These are phyloP conservation scores for Harpagoxenus sublaevis DNA, from an alignment of 2,888 invertebrate species.

Conservation along the genomic window DNA sequence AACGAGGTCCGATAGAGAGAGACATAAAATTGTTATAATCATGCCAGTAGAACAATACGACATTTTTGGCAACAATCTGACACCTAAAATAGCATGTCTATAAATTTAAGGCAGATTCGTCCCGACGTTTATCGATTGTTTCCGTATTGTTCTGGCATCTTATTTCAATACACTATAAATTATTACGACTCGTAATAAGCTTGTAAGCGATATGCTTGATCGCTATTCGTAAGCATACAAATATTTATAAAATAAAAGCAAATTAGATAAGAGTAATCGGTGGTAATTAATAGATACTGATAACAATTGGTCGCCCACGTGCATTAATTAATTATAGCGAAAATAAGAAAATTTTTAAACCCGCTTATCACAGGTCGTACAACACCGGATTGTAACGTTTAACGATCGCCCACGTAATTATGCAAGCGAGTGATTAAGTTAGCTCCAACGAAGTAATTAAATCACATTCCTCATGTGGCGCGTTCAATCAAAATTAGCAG, in stretches of 20 bases:
- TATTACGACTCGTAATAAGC: not conserved
- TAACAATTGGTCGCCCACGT: not conserved
- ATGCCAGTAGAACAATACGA: constrained; percentile 9
- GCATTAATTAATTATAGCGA: no score
- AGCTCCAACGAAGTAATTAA: constrained; percentile 9
- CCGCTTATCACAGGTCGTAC: not conserved
- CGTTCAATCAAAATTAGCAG: not conserved
- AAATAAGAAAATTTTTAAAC: not conserved
- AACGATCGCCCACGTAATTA: constrained; percentile 13
- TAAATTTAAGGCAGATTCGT: constrained; percentile 10
- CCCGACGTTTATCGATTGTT: constrained; percentile 1
- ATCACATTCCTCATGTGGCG: not conserved
- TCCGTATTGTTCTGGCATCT: not conserved
- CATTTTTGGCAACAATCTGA: constrained; percentile 20
- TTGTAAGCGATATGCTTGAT: not conserved
- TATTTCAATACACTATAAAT: not conserved
- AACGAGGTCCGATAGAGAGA: not conserved
- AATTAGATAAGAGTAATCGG: not conserved
- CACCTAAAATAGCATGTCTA: constrained; percentile 4
- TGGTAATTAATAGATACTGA: not conserved
- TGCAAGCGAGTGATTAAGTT: constrained; percentile 7
- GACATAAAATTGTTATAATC: not conserved
- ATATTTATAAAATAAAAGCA: not conserved
- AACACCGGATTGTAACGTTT: not conserved
- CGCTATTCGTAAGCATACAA: not conserved